Percentiles rank a stretch among this genome's conserved stretches.
phyloP scores from a whole-genome alignment of 64 coral and sea anemone genomes.

The Acropora yongei region DNA sequence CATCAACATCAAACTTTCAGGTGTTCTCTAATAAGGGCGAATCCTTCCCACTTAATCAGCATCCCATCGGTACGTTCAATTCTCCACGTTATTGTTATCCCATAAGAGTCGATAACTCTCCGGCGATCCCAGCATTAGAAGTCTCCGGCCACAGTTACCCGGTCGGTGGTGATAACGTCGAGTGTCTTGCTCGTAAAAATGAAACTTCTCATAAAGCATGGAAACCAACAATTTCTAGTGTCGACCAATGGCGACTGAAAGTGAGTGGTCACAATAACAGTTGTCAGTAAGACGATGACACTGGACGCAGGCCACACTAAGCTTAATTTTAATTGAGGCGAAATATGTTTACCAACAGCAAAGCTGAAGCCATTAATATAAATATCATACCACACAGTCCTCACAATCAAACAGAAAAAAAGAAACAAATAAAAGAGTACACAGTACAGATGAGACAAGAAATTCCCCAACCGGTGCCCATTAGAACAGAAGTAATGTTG shows the following conservation, averaged over 20 bases:
- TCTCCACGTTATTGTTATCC: background rate
- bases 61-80: background rate
- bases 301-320: conserved; percentile 4
- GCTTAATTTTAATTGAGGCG: no score
- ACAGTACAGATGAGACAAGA: no score
- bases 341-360: no score
- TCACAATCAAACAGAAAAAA: no score
- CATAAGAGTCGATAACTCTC: background rate
- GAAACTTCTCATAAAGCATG: background rate
- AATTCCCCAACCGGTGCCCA: no score
- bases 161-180: background rate
- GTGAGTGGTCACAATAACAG: background rate
- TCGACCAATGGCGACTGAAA: conserved; percentile 62
- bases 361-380: no score
- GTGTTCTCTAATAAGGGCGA: background rate
- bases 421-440: no score
- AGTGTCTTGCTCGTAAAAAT: background rate
- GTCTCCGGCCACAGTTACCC: background rate
- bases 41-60: background rate
- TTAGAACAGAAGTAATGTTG: no score
- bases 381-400: no score
- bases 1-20: background rate
- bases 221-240: conserved; percentile 50
- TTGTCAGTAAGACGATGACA: background rate
- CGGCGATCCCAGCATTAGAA: background rate